Evolutionary conservation across 92 coral and sea anemone species (phyloP).

Genomic region (Nematostella vectensis): DNA sequence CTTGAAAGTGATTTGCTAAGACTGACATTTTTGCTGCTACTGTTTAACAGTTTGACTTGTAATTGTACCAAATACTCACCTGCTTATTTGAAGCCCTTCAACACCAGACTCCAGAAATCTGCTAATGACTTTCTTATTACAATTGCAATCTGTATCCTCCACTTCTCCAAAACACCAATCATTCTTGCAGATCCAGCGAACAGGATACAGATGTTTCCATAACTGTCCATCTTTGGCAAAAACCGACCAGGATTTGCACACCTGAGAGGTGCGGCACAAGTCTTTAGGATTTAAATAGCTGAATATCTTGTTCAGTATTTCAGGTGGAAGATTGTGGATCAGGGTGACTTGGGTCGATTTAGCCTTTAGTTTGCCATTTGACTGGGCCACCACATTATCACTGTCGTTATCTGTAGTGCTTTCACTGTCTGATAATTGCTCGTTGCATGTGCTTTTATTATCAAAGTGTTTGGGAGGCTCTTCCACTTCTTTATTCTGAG

Average conservation of each 20-base stretch:
- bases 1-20: too few species aligned
- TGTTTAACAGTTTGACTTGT: not conserved
- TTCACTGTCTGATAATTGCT: conserved; percentile 37
- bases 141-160: conserved; percentile 54
- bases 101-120: conserved; percentile 11
- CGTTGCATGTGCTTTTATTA: not conserved
- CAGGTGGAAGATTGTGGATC: conserved; percentile 58
- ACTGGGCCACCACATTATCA: not conserved
- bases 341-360: conserved; percentile 21
- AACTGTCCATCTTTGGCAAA: conserved; percentile 71
- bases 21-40: too few species aligned
- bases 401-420: conserved; percentile 23
- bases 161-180: conserved; percentile 81
- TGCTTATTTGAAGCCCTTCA: conserved; percentile 9
- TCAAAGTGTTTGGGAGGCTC: too few species aligned
- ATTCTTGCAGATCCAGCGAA: conserved; percentile 81
- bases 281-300: conserved; percentile 80
- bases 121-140: conserved; percentile 22
- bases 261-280: conserved; percentile 76
- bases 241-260: conserved; percentile 68
- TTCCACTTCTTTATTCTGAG: too few species aligned
- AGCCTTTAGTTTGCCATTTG: not conserved
- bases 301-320: conserved; percentile 68
- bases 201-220: conserved; percentile 88
- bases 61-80: conserved; percentile 4